Evolutionary conservation across 2,113 vertebrate genomes (phyloP).

Genomic region (Steatornis caripensis): DNA sequence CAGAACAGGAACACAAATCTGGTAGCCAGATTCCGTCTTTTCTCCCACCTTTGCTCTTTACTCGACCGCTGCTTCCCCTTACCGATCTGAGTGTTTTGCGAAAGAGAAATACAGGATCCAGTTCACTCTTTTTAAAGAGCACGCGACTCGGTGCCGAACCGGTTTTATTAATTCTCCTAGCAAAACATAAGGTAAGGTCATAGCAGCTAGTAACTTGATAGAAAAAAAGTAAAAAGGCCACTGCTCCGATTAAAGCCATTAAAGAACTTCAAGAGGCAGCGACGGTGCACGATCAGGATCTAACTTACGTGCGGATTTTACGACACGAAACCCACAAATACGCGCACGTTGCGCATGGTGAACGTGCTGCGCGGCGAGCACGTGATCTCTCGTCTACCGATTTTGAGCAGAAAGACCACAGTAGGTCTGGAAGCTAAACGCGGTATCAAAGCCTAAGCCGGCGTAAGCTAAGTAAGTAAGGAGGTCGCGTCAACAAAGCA

Average conservation of each 20-base stretch:
- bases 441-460: rapidly evolving
- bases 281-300: not conserved
- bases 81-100: not conserved
- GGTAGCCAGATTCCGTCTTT: not conserved
- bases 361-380: not conserved
- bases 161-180: not conserved
- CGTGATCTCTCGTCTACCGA: not conserved
- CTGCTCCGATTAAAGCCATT: not conserved
- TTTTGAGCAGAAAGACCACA: not conserved
- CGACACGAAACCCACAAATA: not conserved
- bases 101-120: not conserved
- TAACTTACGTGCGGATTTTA: not conserved
- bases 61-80: not conserved
- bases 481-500: too few species aligned
- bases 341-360: not conserved
- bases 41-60: not conserved
- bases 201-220: not conserved
- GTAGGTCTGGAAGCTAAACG: not conserved
- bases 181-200: not conserved
- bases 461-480: not conserved
- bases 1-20: not conserved
- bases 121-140: not conserved
- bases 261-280: not conserved
- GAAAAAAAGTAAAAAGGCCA: not conserved
- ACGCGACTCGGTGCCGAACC: not conserved